A percentile compares a stretch with the other conserved stretches of the same genome.
Evolutionary conservation across 2,888 invertebrate species (phyloP).

Genomic region (Ptilodon capucinus): DNA sequence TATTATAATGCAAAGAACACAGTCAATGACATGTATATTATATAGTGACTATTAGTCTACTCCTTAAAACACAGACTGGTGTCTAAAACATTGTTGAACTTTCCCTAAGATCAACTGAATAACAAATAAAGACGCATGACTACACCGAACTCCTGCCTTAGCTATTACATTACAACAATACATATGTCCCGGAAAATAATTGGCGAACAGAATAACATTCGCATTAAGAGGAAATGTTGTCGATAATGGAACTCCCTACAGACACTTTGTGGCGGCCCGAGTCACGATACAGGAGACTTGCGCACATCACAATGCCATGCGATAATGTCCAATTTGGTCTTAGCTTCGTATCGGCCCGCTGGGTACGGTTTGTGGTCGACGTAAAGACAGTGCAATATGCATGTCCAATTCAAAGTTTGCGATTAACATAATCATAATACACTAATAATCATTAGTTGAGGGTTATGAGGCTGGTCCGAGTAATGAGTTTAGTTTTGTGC

Average conservation of each 20-base stretch:
- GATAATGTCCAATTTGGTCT: slow-evolving; percentile 2
- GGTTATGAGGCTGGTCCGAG: not conserved
- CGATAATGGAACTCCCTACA: slow-evolving; percentile 44
- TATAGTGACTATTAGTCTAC: too few species aligned
- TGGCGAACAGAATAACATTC: slow-evolving; percentile 20
- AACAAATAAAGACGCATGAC: not conserved
- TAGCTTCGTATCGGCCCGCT: slow-evolving; percentile 3
- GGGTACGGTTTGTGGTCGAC: not conserved
- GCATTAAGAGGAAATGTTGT: slow-evolving; percentile 40
- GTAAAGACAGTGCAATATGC: not conserved
- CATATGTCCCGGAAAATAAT: slow-evolving; percentile 10
- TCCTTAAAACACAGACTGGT: too few species aligned
- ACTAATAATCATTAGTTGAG: not conserved
- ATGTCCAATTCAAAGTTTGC: not conserved
- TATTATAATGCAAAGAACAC: too few species aligned
- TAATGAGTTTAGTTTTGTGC: not conserved
- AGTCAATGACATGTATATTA: too few species aligned
- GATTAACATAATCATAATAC: not conserved
- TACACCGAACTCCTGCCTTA: not conserved
- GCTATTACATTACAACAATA: not conserved
- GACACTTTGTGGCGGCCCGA: slow-evolving; percentile 28
- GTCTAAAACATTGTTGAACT: too few species aligned
- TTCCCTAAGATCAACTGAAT: too few species aligned
- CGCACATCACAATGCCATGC: not conserved
- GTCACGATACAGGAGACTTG: slow-evolving; percentile 17